Evolutionary conservation across 2,888 invertebrate species (phyloP).

Genomic region (Drosophila mulleri): DNA sequence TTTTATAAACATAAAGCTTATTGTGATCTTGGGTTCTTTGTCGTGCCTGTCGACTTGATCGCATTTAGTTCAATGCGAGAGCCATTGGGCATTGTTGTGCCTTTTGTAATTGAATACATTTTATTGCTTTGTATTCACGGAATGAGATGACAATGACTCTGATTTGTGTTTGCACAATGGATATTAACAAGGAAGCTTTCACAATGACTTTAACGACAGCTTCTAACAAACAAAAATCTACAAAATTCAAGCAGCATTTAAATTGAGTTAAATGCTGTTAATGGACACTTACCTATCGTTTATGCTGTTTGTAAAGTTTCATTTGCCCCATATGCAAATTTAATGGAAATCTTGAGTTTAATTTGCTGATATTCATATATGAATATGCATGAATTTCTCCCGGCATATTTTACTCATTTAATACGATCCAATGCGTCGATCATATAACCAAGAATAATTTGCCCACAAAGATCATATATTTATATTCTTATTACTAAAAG

Average conservation of each 20-base stretch:
- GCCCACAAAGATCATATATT: too few relatives aligned
- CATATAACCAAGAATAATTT: too few relatives aligned
- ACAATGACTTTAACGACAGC: constrained; percentile 50
- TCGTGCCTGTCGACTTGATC: constrained; percentile 36
- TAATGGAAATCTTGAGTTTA: neutral
- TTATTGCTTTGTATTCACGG: constrained; percentile 58
- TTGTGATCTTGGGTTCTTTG: constrained; percentile 20
- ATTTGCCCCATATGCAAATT: too few relatives aligned
- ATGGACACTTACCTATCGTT: neutral
- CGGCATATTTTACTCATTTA: too few relatives aligned
- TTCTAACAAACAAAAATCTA: constrained; percentile 2
- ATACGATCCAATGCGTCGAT: too few relatives aligned
- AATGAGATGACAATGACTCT: constrained; percentile 39
- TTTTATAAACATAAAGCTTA: constrained; percentile 32
- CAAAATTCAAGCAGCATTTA: neutral
- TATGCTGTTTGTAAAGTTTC: neutral
- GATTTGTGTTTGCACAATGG: constrained; percentile 49
- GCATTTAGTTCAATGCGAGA: constrained; percentile 26
- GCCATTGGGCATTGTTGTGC: constrained; percentile 14
- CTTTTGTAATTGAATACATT: constrained; percentile 31
- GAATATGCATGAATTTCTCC: neutral
- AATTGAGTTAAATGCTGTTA: constrained; percentile 5
- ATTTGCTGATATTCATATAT: too few relatives aligned
- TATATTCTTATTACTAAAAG: too few relatives aligned
- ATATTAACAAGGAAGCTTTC: constrained; percentile 54